Evolutionary conservation across 2,888 invertebrate species (phyloP).

Genomic region (Drosophila peninsularis): DNA sequence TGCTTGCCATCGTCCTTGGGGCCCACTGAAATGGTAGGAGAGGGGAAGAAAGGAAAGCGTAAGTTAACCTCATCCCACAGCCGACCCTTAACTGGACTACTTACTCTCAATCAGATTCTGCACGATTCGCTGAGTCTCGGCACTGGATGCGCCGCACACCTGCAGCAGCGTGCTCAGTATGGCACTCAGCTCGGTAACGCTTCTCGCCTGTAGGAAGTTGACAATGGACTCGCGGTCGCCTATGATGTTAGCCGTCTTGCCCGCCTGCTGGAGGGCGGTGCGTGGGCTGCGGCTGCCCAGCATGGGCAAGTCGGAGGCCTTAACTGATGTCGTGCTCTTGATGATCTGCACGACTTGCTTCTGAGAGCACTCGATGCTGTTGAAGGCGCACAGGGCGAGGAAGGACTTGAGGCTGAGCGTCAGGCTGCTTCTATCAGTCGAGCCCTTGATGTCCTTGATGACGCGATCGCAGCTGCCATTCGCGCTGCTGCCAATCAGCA

Average conservation of each 20-base stretch:
- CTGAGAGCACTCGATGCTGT: slow-evolving; percentile 58
- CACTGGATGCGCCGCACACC: slow-evolving; percentile 57
- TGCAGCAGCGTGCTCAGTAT: slow-evolving; percentile 54
- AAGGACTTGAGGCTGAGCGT: slow-evolving; percentile 57
- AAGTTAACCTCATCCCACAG: no score
- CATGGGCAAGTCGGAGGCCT: not conserved
- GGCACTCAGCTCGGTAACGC: slow-evolving; percentile 35
- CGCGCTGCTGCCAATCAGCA: slow-evolving; percentile 51
- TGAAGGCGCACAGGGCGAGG: slow-evolving; percentile 57
- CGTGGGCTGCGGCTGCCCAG: slow-evolving; percentile 52
- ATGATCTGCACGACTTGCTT: slow-evolving; percentile 67
- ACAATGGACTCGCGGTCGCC: slow-evolving; percentile 58
- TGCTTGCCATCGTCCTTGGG: slow-evolving; percentile 31
- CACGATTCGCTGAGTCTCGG: slow-evolving; percentile 53
- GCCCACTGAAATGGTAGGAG: slow-evolving; percentile 44
- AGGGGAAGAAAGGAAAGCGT: not conserved
- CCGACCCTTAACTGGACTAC: not conserved
- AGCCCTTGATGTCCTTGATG: slow-evolving; percentile 54
- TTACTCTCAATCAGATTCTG: slow-evolving; percentile 62
- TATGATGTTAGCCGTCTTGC: slow-evolving; percentile 3
- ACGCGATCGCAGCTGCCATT: slow-evolving; percentile 52
- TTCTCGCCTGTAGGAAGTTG: slow-evolving; percentile 50
- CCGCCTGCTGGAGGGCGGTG: slow-evolving; percentile 31
- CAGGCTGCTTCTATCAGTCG: slow-evolving; percentile 51
- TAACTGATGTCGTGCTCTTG: slow-evolving; percentile 42